Evolutionary conservation across 2,888 invertebrate genomes (phyloP), one percentile per base, ranked within the genome.

Genomic region (Apocheima hispidaria): DNA sequence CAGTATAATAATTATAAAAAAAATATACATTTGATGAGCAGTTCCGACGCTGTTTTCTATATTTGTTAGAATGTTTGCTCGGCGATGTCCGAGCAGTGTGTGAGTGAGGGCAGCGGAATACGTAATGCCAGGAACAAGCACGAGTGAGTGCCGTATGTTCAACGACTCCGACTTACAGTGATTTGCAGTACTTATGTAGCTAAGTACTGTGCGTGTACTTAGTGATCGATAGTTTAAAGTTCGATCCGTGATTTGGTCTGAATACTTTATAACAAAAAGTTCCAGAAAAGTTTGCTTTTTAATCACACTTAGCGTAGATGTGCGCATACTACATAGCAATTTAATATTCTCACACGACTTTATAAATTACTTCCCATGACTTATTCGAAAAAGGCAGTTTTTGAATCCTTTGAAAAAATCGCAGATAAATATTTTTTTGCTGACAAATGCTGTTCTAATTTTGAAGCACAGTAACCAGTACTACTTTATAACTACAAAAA

Each of bases 101-200:
- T 23, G 23, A 5, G 60, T 52, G 58, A 65, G 63, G 62, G 60
- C 48, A 30, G 70, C 68, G 68, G 78, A 74, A 76, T 74, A 71
- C 71, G 51, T 69, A 71, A 76, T 72, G 65, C 48, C 59, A 46
- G 62, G 60, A 36, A 12, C 66, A 51, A 71, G 73, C 59, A 46
- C 62, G 60, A 36, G 10, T 65, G 49, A 71, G 73, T 74, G 74
- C 72, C 72, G 78, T 71, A 73, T 66, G 63, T 66, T 69, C 18
- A 4, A 36, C 28, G 5, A 38, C 35, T 12, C 6, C 12, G 33
- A 18, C 18, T 12, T 4, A 6, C 21, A 33, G 40, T 40, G 38
- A 33, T 56, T 56, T 49, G 49, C 49, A 20, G 23, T 38, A 21
- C 10, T 41, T 33, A 6, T 4, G 33, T 33, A n/a, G n/a, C n/a